These are phyloP conservation scores for Prostheceraeus crozeri DNA, from an alignment of 2,888 invertebrate species.

Conservation along the genomic window DNA sequence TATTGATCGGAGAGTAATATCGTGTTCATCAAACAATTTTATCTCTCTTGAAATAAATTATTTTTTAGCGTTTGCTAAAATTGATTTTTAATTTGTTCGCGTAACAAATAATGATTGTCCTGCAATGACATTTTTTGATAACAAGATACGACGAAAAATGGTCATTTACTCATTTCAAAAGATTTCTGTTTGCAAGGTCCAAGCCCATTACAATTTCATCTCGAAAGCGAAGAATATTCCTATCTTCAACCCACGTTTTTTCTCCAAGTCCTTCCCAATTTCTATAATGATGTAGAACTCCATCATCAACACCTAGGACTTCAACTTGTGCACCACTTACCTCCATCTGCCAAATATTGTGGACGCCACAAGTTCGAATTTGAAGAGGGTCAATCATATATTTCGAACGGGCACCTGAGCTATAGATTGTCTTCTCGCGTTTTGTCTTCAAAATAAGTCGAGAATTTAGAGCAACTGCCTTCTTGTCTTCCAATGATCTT, in stretches of 20 bases:
- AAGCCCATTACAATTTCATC: constrained; percentile 30
- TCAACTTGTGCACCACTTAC: constrained; percentile 3
- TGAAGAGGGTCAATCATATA: constrained; percentile 20
- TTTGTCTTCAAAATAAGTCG: constrained; percentile 21
- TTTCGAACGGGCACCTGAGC: constrained; percentile 13
- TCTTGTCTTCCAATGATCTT: neutral
- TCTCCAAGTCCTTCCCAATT: constrained; percentile 35
- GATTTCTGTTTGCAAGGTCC: too few species aligned
- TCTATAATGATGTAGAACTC: constrained; percentile 27
- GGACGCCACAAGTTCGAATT: constrained; percentile 27
- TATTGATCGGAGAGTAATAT: too few species aligned
- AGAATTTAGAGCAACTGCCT: neutral
- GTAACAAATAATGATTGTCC: too few species aligned
- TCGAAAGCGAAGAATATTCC: constrained; percentile 28
- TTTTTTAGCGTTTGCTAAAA: too few species aligned
- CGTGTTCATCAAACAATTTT: too few species aligned
- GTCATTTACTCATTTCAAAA: too few species aligned
- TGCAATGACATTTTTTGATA: too few species aligned
- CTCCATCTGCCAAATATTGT: constrained; percentile 32
- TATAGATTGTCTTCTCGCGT: constrained; percentile 23
- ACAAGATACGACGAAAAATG: too few species aligned
- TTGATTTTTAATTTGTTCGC: too few species aligned
- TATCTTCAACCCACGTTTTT: constrained; percentile 32
- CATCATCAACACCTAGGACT: constrained; percentile 24
- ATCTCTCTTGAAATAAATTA: too few species aligned